Evolutionary conservation across 2,797 vertebrate species (phyloP).

Genomic region (Amblyopsis hoosieri): DNA sequence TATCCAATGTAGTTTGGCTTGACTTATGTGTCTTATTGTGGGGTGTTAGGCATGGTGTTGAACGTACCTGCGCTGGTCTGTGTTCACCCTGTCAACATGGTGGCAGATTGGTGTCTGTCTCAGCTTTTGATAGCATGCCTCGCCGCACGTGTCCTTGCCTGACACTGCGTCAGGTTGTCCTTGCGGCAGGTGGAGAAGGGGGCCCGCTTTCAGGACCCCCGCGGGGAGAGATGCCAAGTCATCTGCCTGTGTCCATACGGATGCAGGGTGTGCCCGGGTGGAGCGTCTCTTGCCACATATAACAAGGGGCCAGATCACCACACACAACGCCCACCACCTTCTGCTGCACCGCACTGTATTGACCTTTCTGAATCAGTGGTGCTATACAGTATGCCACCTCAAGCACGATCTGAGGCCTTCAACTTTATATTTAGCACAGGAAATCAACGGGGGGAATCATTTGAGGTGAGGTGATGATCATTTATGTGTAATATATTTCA

Average conservation of each 20-base stretch:
- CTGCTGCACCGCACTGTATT: slow-evolving; percentile 52
- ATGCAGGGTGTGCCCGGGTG: slow-evolving; percentile 39
- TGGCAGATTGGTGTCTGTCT: slow-evolving; percentile 47
- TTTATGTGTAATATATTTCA: no score
- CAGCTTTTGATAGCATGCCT: slow-evolving; percentile 40
- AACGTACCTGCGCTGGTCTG: slow-evolving; percentile 28
- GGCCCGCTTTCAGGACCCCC: slow-evolving; percentile 48
- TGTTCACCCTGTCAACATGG: slow-evolving; percentile 23
- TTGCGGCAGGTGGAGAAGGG: slow-evolving; percentile 51
- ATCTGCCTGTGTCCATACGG: slow-evolving; percentile 40
- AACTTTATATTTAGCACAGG: no score
- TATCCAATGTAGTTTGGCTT: slow-evolving; percentile 10
- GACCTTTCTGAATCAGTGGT: slow-evolving; percentile 36
- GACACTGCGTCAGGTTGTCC: slow-evolving; percentile 41
- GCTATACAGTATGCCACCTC: background rate
- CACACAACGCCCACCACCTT: slow-evolving; percentile 55
- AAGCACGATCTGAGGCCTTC: no score
- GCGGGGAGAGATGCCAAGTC: slow-evolving; percentile 14
- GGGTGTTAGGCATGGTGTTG: slow-evolving; percentile 33
- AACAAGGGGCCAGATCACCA: slow-evolving; percentile 44
- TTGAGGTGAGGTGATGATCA: no score
- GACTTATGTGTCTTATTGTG: slow-evolving; percentile 38
- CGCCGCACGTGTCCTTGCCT: slow-evolving; percentile 39
- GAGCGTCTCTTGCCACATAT: slow-evolving; percentile 31
- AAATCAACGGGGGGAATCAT: no score